Evolutionary conservation across 2,888 invertebrate species (phyloP).

Genomic region (Microctonus hyperodae): DNA sequence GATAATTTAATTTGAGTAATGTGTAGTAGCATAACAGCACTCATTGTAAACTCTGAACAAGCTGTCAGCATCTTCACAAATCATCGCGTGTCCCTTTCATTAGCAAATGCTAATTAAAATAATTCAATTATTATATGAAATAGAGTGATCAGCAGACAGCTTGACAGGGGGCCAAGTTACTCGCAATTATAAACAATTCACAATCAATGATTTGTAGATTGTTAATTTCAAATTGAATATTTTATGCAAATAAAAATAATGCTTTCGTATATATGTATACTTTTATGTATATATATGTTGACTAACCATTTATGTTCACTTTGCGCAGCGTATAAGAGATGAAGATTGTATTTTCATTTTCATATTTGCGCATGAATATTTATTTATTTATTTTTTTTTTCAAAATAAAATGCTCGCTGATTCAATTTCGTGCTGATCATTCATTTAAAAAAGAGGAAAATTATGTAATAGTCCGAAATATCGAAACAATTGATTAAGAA

Average conservation of each 20-base stretch:
- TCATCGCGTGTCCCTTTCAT: not conserved
- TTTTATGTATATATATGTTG: slow-evolving; percentile 36
- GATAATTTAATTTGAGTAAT: slow-evolving; percentile 30
- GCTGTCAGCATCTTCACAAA: slow-evolving; percentile 45
- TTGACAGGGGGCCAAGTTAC: slow-evolving; percentile 52
- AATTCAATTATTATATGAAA: not conserved
- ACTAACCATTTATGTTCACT: slow-evolving; percentile 55
- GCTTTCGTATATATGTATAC: slow-evolving; percentile 52
- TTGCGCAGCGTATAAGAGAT: not conserved
- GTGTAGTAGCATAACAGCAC: slow-evolving; percentile 35
- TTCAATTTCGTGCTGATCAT: not conserved
- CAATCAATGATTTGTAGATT: slow-evolving; percentile 48
- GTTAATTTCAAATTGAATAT: slow-evolving; percentile 49
- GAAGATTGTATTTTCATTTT: not conserved
- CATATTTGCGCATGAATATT: not conserved
- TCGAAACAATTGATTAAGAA: not conserved
- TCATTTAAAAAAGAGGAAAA: not conserved
- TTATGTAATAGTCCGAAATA: not conserved
- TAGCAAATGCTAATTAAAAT: not conserved
- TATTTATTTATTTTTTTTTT: not conserved
- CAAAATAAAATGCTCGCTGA: not conserved
- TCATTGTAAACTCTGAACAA: slow-evolving; percentile 58
- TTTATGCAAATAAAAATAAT: slow-evolving; percentile 58
- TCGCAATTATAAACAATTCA: slow-evolving; percentile 37
- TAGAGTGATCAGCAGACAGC: slow-evolving; percentile 44